Base-by-base conservation (phyloP, 2,113 vertebrate genomes). In the Elephantulus edwardii region DNA sequence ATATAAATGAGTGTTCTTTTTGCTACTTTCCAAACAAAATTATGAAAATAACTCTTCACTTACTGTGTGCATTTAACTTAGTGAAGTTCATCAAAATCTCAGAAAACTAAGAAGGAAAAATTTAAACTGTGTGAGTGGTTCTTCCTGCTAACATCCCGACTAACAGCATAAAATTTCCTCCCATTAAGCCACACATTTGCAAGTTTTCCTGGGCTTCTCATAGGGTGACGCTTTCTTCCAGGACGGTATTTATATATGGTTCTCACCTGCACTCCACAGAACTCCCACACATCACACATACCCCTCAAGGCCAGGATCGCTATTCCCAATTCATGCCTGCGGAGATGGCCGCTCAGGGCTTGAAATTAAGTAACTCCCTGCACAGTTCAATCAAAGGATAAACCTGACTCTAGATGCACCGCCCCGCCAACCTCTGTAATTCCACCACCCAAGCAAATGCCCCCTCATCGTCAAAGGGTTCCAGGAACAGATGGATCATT, bases 11-110 rank as follows among this genome's bases (percentile, higher is more conserved):
- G 66, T 9, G 4, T 19, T 71, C 44, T 44, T 75, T 62, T 42
- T 42, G 72, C 62, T 58, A 42, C 62, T 81, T 24, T 50, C 35
- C 71, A 77, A 90, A 91, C 68, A 89, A 88, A 92, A 93, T 79
- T 60, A 93, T 64, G 82, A 84, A 93, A 85, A 80, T 19, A 82
- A 40, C 93, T 46, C 48, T 42, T 80, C 62, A 62, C 66, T 91
- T 35, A 22, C 62, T 83, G 54, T 33, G 22, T 52, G 20, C 86
- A 76, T 79, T 90, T 70, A 74, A 86, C 52, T 92, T 42, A 11
- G 60, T 75, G 35, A 89, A 92, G 58, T 91, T 84, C 64, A 84
- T n/a, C 42, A n/a, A 94, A 95, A 86, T 74, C 75, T 91, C 56
- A 48, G n/a, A 28, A 77, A 72, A 64, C 8, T 19, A 40, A 68